Base-by-base conservation (phyloP, 1,140 invertebrate species). In the Euura lappo region DNA sequence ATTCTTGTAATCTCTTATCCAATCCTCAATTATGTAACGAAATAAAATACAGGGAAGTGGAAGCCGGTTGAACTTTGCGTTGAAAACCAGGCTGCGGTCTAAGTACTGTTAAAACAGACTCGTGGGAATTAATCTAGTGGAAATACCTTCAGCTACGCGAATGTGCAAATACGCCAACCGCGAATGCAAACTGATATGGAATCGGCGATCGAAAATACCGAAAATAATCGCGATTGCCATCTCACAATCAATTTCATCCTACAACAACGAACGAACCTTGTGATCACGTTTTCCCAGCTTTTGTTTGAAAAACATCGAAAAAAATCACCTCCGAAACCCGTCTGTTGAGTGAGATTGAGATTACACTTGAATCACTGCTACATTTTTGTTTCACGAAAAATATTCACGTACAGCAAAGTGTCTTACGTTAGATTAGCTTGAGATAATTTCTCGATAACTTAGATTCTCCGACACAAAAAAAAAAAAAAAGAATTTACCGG, bases 1-100 rank as follows among this genome's bases (percentile, higher is more conserved):
- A 65, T 70, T 70, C 69, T 66, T 71, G 69, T 74, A 78, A 78
- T 80, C 75, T 60, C 10, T 82, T 81, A 79, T 79, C 74, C 77
- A 78, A 81, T 60, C 51, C 51, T n/a, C 83, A 84, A 84, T 85
- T 85, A 85, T 81, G 77, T 84, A 85, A 85, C 80, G 78, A 77
- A 82, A 84, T 81, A 79, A 80, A 83, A 80, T 76, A 73, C 71
- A 71, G 70, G 70, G 65, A 73, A 70, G 69, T 76, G 76, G 74
- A 77, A 80, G 70, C 77, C 70, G 79, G 76, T 81, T 84, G 83
- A 84, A 84, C 83, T 84, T 84, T 84, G 78, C 76, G 71, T 73
- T 70, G 11, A 42, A 44, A 70, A 44, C 43, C 69, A 70, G 69
- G 28, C 69, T 42, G 72, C 72, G 71, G 65, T 75, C 72, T 65